Base-by-base conservation (phyloP, 1,140 invertebrate species). In the Drosophila aff. region DNA sequence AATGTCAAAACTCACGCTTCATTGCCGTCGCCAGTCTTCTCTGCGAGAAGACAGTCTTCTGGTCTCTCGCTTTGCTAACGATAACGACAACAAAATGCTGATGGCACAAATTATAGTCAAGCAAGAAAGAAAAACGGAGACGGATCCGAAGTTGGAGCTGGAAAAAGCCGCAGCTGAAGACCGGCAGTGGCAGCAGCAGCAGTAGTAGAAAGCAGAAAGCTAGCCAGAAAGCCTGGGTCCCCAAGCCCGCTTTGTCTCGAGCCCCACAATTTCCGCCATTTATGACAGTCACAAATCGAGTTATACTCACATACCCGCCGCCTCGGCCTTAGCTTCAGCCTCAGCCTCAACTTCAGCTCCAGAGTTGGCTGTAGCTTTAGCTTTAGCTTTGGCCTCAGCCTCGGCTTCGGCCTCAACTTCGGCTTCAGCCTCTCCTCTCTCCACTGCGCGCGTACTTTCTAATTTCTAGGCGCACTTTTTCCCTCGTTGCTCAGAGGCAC, bases 201-300 rank as follows among this genome's bases (percentile, higher is more conserved):
- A 18, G 57, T 75, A 79, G 46, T 52, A 52, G 50, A 89, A 86
- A 79, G 83, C 73, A 69, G 66, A 69, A 85, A 78, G 82, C 76
- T 57, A 76, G 67, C 82, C 80, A 85, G 73, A 81, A 81, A 85
- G 82, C 80, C 63, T 47, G 52, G 38, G 47, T 72, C 75, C 41
- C 67, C 78, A 77, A 76, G 72, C 68, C 61, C 62, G 79, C 73
- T 68, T 72, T 75, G 79, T 75, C 78, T 64, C 65, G 67, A 79
- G 85, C 79, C 82, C 85, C 86, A 85, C 85, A 90, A 90, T 90
- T 85, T 90, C 86, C 85, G 86, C 86, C 86, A 91, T 90, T 91
- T 90, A 90, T 90, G 85, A 90, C 85, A 90, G 86, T 85, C 85
- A 90, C 85, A 90, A 90, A 90, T 90, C 85, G 85, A 90, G 86